Base-by-base conservation (phyloP, 92 coral and sea anemone species). In the Actinostola sp. region DNA sequence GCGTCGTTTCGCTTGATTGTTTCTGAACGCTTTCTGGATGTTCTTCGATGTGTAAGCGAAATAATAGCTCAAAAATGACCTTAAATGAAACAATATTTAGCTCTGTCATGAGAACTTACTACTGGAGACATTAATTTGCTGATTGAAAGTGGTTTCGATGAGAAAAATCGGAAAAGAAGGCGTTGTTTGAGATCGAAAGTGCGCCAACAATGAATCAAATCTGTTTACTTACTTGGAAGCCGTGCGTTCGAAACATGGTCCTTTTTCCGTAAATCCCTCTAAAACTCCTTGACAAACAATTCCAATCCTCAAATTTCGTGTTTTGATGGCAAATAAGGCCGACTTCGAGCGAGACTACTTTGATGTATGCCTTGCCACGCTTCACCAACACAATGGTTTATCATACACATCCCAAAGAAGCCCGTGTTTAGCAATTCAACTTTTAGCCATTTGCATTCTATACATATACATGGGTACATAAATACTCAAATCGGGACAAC, bases 391-490 rank as follows among this genome's bases (percentile, higher is more conserved):
- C 81, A 75, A 75, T 71, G 54, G 66, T 75, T 75, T 33, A 51
- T 60, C 51, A 50, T 55, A 75, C 79, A 82, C 67, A 70, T 48
- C 63, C 77, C 83, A 79, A 85, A 85, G 59, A 67, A n/a, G n/a
- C 64, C 74, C 77, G 83, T 88, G 91, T 90, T 94, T 94, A 92
- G 98, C 93, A 88, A 94, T 94, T 91, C 97, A 94, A 86, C 81
- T 86, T 85, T 75, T 78, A 12, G 45, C 54, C 82, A 94, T 94
- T 94, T 88, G 98, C 98, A 94, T 94, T 33, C 97, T 94, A 94
- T 94, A 94, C 98, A 94, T 94, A 94, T 94, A 94, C 98, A 94
- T 86, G 79, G 81, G 85, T 83, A 90, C 85, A 88, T 90, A 68
- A 68, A 68, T 68, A 50, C 62, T 50, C 49, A 13, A 10, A 74